Conservation (phyloP, 2,797 vertebrate genomes). For the Syndactyla subalaris region DNA sequence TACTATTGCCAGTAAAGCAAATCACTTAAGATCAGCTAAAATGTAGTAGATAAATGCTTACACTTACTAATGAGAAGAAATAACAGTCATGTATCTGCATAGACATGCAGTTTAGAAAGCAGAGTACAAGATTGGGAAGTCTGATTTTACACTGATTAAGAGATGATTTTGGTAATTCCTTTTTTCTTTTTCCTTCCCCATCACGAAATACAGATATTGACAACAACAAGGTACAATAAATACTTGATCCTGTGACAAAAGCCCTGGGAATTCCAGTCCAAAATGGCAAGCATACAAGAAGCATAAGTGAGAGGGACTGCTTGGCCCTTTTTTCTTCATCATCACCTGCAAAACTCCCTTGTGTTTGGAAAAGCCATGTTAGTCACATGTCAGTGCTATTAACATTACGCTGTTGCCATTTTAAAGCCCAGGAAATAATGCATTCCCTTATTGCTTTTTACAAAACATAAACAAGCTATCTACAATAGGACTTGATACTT, state of each 20-base stretch:
- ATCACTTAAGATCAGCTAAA: not conserved
- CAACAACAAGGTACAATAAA: not conserved
- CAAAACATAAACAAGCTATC: not conserved
- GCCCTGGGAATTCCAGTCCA: not conserved
- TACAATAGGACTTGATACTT: not conserved
- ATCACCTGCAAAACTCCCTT: not conserved
- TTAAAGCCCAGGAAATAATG: not conserved
- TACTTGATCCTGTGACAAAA: not conserved
- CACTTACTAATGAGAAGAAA: not conserved
- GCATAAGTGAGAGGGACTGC: not conserved
- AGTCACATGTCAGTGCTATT: not conserved
- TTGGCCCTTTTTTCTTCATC: not conserved
- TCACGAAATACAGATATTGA: not conserved
- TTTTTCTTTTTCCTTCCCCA: not conserved
- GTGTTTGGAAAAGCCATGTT: not conserved
- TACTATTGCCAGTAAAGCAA: not conserved
- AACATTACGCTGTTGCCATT: not conserved
- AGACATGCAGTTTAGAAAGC: not conserved
- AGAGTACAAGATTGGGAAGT: not conserved
- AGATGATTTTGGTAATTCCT: not conserved
- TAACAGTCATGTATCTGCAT: not conserved
- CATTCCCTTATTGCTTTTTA: not conserved
- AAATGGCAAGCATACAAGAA: not conserved
- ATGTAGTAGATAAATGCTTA: not conserved
- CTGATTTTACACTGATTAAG: not conserved